These are phyloP conservation scores for Calyptommatus sinebrachiatus DNA, from an alignment of 2,113 vertebrate genomes.

Conservation along the genomic window DNA sequence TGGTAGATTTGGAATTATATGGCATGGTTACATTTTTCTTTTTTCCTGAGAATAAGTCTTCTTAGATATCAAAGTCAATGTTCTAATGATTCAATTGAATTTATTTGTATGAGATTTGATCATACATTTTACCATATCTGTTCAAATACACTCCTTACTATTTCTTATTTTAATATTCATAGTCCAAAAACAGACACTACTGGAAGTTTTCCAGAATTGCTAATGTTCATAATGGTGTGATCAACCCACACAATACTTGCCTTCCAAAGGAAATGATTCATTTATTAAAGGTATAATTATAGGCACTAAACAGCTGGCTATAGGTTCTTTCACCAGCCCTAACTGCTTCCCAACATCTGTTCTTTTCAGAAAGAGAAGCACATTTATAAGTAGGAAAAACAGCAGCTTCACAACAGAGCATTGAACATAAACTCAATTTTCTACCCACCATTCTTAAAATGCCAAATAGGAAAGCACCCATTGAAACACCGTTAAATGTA, in stretches of 20 bases:
- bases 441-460: conserved; percentile 2
- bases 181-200: conserved; percentile 29
- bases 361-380: conserved; percentile 34
- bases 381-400: conserved; percentile 17
- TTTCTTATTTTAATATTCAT: conserved; percentile 19
- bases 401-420: background rate
- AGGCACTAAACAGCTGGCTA: conserved; percentile 67
- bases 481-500: background rate
- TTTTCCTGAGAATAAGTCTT: conserved; percentile 48
- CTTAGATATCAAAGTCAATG: conserved; percentile 41
- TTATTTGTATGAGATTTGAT: conserved; percentile 43
- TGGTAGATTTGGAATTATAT: background rate
- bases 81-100: conserved; percentile 46
- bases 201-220: conserved; percentile 54
- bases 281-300: conserved; percentile 71
- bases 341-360: conserved; percentile 60
- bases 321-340: conserved; percentile 44
- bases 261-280: conserved; percentile 70
- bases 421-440: background rate
- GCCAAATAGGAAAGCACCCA: background rate
- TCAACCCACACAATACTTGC: conserved; percentile 48
- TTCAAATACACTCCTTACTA: background rate
- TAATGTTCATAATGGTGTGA: conserved; percentile 50
- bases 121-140: conserved; percentile 13
- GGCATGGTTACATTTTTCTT: conserved; percentile 31